phyloP scores from a whole-genome alignment of 1,140 invertebrate genomes.

The Colletes latitarsis region DNA sequence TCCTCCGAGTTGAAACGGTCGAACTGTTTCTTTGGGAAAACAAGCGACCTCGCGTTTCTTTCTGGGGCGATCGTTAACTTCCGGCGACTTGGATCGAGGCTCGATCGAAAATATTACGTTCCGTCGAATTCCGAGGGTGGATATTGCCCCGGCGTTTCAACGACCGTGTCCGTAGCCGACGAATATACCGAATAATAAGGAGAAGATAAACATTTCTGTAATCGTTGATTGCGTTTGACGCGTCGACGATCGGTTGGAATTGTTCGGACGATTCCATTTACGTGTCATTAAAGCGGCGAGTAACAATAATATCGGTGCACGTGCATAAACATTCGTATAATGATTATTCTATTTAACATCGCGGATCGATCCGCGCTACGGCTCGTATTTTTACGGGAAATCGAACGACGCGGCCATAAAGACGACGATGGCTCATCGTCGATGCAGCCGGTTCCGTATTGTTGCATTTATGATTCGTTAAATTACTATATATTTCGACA shows the following conservation, averaged over 20 bases:
- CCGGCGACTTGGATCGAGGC: too few relatives aligned
- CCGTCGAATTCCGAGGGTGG: too few relatives aligned
- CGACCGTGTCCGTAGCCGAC: too few relatives aligned
- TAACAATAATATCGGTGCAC: constrained; percentile 46
- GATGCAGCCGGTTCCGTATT: constrained; percentile 25
- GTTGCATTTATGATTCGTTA: constrained; percentile 39
- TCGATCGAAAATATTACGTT: too few relatives aligned
- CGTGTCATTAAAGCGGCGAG: constrained; percentile 29
- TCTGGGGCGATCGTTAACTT: too few relatives aligned
- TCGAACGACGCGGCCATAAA: constrained; percentile 28
- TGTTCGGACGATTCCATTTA: constrained; percentile 23
- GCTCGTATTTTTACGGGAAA: constrained; percentile 34
- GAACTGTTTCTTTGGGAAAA: too few relatives aligned
- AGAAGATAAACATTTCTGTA: constrained; percentile 34
- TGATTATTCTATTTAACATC: constrained; percentile 41
- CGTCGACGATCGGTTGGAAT: not conserved
- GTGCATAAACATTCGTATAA: constrained; percentile 50
- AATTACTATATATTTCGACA: constrained; percentile 28
- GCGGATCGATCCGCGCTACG: constrained; percentile 23
- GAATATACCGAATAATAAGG: not conserved
- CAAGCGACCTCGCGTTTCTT: too few relatives aligned
- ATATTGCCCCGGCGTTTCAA: too few relatives aligned
- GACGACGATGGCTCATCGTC: constrained; percentile 22
- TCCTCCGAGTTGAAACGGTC: too few relatives aligned
- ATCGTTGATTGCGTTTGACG: constrained; percentile 12